Percentiles rank a stretch among this genome's conserved stretches.
Evolutionary conservation across 2,888 invertebrate species (phyloP).

Genomic region (Baronia brevicornis): DNA sequence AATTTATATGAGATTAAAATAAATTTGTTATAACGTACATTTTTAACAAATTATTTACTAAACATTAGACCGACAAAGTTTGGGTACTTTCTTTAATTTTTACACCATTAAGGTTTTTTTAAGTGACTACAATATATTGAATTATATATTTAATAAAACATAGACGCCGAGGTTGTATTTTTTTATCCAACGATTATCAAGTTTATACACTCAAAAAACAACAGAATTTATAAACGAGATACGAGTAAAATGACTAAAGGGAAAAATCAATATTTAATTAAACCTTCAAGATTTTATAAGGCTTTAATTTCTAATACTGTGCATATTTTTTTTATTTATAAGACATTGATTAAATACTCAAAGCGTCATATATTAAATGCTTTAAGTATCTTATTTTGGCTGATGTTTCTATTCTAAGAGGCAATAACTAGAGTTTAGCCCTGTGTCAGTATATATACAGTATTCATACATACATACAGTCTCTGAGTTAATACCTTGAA

Average conservation of each 20-base stretch:
- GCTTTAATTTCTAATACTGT: no score
- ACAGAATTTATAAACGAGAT: slow-evolving; percentile 1
- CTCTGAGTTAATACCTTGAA: slow-evolving; percentile 34
- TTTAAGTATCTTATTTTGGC: slow-evolving; percentile 30
- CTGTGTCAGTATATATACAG: no score
- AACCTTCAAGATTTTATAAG: slow-evolving; percentile 6
- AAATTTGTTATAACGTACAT: no score
- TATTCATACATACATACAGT: slow-evolving; percentile 40
- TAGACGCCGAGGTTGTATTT: slow-evolving; percentile 25
- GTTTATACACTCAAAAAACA: slow-evolving; percentile 5
- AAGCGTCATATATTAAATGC: slow-evolving; percentile 28
- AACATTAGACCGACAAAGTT: no score
- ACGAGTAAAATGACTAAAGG: not conserved
- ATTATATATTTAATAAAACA: slow-evolving; percentile 13
- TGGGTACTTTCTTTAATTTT: no score
- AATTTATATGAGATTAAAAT: no score
- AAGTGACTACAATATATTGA: not conserved
- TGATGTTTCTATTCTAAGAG: slow-evolving; percentile 42
- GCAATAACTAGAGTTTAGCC: slow-evolving; percentile 54
- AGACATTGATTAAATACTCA: no score
- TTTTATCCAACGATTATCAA: slow-evolving; percentile 15
- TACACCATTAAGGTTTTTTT: no score
- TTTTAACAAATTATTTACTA: no score
- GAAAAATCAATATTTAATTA: slow-evolving; percentile 1
- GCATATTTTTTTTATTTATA: no score